Conservation (phyloP, 2,797 vertebrate species). For the Parauchenoglanis punctatus region DNA sequence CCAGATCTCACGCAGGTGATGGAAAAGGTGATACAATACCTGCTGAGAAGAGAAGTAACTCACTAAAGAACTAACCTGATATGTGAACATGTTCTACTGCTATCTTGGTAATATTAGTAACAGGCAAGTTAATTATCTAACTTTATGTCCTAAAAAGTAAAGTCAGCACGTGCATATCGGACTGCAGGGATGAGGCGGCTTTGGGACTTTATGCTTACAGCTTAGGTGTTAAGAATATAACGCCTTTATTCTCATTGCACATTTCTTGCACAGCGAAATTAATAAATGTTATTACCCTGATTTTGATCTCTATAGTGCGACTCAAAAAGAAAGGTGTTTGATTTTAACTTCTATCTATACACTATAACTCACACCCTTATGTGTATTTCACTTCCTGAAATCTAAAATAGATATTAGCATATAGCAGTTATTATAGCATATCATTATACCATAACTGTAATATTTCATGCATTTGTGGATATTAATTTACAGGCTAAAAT, state of each 20-base stretch:
- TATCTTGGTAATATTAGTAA: neutral
- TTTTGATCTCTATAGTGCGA: neutral
- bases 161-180: neutral
- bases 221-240: neutral
- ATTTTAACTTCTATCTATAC: neutral
- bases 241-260: too few relatives aligned
- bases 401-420: neutral
- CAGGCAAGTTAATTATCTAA: neutral
- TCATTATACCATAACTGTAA: too few relatives aligned
- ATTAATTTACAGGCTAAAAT: neutral
- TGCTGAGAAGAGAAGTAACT: neutral
- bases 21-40: neutral
- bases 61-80: neutral
- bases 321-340: neutral
- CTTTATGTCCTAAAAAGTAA: neutral
- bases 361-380: neutral
- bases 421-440: too few relatives aligned
- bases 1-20: neutral
- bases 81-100: neutral
- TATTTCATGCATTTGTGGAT: neutral
- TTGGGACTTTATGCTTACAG: neutral
- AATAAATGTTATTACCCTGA: neutral
- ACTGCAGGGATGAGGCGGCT: neutral
- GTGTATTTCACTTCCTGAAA: neutral
- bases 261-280: too few relatives aligned